These are phyloP conservation scores for Fulica atra DNA, from an alignment of 2,113 vertebrate species.

Conservation along the genomic window DNA sequence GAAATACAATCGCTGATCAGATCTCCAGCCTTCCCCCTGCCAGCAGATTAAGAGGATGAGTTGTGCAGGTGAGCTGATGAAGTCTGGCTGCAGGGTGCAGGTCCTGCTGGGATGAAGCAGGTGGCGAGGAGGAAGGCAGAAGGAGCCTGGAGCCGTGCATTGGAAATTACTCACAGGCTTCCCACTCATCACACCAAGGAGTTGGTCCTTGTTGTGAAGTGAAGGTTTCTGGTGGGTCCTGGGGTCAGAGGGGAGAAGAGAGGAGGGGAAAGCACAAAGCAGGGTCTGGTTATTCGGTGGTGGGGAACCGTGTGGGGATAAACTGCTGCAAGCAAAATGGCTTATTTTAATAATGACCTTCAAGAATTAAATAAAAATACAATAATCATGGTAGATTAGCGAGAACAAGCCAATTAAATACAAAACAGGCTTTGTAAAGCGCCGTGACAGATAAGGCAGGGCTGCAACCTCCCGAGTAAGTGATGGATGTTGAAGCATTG, in stretches of 20 bases:
- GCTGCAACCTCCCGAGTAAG: conserved; percentile 2
- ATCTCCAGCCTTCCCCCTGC: not conserved
- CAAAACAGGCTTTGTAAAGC: conserved; percentile 23
- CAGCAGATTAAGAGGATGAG: not conserved
- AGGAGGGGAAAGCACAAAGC: not conserved
- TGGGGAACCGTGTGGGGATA: not conserved
- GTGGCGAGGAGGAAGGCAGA: not conserved
- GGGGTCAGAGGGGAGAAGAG: not conserved
- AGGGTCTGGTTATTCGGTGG: not conserved
- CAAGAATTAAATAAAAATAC: conserved; percentile 72
- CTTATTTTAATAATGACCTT: conserved; percentile 77
- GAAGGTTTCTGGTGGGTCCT: not conserved
- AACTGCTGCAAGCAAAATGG: not conserved
- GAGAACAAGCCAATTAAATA: conserved; percentile 76
- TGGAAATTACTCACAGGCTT: not conserved
- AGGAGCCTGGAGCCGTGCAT: not conserved
- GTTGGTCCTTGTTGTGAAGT: not conserved
- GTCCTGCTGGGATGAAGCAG: conserved; percentile 22
- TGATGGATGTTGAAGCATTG: conserved; percentile 27
- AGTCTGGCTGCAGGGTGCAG: not conserved
- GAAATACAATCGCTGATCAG: not conserved
- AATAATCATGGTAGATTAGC: conserved; percentile 70
- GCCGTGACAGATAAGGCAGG: conserved; percentile 30
- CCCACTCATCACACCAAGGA: not conserved
- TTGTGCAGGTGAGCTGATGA: not conserved